Conservation (phyloP, 2,888 invertebrate genomes). For the Sphaerophoria rueppellii region DNA sequence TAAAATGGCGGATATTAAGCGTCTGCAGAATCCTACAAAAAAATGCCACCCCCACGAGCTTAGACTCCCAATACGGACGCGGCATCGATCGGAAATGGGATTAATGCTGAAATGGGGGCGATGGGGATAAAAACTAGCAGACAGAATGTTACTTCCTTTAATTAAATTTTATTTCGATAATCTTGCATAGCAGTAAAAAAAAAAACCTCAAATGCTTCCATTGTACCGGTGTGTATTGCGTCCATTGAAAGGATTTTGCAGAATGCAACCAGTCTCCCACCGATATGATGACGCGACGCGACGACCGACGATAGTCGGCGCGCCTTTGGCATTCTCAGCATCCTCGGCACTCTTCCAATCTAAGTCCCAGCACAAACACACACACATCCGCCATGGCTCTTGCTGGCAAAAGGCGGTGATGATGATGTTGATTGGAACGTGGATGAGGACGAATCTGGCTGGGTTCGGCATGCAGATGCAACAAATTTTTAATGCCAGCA, state of each 20-base stretch:
- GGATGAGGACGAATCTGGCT: background rate
- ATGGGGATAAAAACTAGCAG: background rate
- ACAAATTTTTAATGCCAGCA: constrained; percentile 41
- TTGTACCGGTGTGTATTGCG: constrained; percentile 20
- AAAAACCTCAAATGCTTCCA: constrained; percentile 19
- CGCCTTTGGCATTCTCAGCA: constrained; percentile 3
- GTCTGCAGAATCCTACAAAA: background rate
- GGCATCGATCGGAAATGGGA: constrained; percentile 10
- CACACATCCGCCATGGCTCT: background rate
- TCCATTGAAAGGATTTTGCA: constrained; percentile 8
- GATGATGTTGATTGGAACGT: too few species aligned
- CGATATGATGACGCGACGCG: background rate
- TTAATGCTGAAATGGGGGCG: background rate
- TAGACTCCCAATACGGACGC: background rate
- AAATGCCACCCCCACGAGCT: constrained; percentile 19
- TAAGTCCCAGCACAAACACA: too few species aligned
- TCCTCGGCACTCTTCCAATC: constrained; percentile 8
- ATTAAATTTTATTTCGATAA: constrained; percentile 33
- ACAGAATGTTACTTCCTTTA: background rate
- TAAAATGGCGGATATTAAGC: background rate
- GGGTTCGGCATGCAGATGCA: constrained; percentile 45
- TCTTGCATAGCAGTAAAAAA: constrained; percentile 16
- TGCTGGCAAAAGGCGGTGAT: background rate
- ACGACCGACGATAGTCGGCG: background rate
- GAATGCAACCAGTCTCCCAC: constrained; percentile 50